A percentile compares a stretch with the other conserved stretches of the same genome.
Conservation (phyloP, 2,113 vertebrate species). For the Peromyscus maniculatus region DNA sequence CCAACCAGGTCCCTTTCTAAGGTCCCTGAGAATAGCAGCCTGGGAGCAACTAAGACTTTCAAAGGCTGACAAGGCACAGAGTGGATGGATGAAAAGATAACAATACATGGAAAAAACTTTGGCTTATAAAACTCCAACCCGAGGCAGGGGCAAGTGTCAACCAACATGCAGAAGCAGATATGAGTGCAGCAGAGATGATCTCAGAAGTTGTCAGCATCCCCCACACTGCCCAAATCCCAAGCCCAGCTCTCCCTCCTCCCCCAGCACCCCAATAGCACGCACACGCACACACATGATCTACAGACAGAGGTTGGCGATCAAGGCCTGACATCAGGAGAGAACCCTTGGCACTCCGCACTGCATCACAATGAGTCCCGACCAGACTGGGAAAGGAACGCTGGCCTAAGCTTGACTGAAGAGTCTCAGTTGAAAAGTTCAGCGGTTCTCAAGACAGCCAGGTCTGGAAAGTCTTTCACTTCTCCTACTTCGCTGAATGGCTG, state of each 20-base stretch:
- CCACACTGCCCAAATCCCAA: neutral
- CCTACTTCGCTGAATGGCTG: slow-evolving; percentile 86
- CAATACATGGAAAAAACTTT: slow-evolving; percentile 55
- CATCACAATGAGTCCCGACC: neutral
- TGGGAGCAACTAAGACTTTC: slow-evolving; percentile 70
- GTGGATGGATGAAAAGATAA: slow-evolving; percentile 48
- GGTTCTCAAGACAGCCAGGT: slow-evolving; percentile 84
- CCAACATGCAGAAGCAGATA: slow-evolving; percentile 44
- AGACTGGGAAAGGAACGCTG: neutral
- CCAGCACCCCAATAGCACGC: neutral
- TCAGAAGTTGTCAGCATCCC: slow-evolving; percentile 15
- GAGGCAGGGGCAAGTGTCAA: slow-evolving; percentile 45
- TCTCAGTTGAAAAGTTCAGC: slow-evolving; percentile 60
- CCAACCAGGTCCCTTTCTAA: slow-evolving; percentile 65
- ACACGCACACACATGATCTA: neutral
- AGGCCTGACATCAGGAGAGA: slow-evolving; percentile 35
- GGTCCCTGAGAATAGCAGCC: slow-evolving; percentile 80
- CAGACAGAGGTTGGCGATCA: slow-evolving; percentile 46
- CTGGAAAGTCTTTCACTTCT: slow-evolving; percentile 90
- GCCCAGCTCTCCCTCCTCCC: neutral
- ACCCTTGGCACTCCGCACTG: slow-evolving; percentile 61
- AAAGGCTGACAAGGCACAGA: slow-evolving; percentile 80
- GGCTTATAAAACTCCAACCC: slow-evolving; percentile 64
- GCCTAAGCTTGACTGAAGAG: slow-evolving; percentile 7
- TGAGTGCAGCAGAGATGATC: slow-evolving; percentile 11